Evolutionary conservation across 2,113 vertebrate genomes (phyloP), one percentile per base, ranked within the genome.

Genomic region (Synchiropus splendidus): DNA sequence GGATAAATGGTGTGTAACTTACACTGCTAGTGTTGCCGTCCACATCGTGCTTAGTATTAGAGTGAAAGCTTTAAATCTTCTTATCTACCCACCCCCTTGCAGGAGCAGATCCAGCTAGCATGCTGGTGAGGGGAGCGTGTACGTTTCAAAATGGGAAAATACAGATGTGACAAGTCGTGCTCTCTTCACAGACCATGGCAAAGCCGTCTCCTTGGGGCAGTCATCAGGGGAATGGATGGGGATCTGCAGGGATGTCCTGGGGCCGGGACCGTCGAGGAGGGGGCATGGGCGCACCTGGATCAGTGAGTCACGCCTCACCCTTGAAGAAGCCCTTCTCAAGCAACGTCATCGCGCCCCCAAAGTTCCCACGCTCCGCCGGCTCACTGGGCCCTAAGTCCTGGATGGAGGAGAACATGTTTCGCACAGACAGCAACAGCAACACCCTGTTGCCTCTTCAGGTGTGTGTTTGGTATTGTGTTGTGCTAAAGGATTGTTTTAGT

Each of bases 371-470:
- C 44, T 89, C 90, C 1, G 88, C 81, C 30, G 88, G 88, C 32
- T 89, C 91, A 1, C 77, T 92, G 77, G 89, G 89, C 62, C 92
- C 90, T 40, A 97, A 97, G 77, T 89, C 91, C 35, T 98, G 93
- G 94, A 86, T 90, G 32, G 94, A 97, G 80, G 94, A 98, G 79
- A 97, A 92, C 47, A 86, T 92, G 81, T 98, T 94, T 78, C 88
- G 91, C 80, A 91, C 90, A 32, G 94, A 97, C 86, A 89, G 84
- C 88, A 98, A 97, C 87, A 94, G 92, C 88, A 98, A 98, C 75
- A 86, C 90, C 45, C 86, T 97, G 61, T 83, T 97, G 85, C 92
- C 94, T 58, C 85, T 93, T 72, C 94, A 98, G 92, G 94, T 97
- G 89, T 31, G 43, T 58, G 45, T 54, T 44, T 33, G 6, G n/a